A percentile compares a stretch with the other conserved stretches of the same genome.
These are phyloP conservation scores for Beris morrisii DNA, from an alignment of 2,888 invertebrate species.

Conservation along the genomic window DNA sequence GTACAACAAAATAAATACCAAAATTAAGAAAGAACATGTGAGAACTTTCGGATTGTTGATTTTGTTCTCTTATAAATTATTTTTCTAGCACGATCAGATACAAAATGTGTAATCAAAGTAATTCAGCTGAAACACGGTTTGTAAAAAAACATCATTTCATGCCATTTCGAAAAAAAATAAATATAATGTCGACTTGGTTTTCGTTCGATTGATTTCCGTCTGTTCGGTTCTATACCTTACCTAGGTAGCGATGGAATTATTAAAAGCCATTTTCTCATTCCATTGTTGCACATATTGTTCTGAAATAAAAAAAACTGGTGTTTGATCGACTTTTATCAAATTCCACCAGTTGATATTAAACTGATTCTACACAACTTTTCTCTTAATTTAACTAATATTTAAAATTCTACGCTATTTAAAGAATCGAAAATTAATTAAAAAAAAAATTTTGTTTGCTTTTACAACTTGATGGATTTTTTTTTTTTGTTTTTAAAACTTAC, in stretches of 20 bases:
- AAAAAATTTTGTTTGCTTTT: constrained; percentile 3
- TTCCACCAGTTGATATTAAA: constrained; percentile 46
- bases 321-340: constrained; percentile 66
- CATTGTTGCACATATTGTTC: constrained; percentile 57
- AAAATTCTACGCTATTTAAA: constrained; percentile 9
- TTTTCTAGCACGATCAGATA: constrained; percentile 34
- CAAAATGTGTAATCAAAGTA: constrained; percentile 58
- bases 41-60: not conserved
- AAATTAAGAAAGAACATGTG: constrained; percentile 42
- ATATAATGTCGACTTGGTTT: not conserved
- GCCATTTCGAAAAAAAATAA: not conserved
- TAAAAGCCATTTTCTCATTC: constrained; percentile 39
- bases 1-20: constrained; percentile 46
- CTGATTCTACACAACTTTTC: constrained; percentile 25
- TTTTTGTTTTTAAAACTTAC: constrained; percentile 63
- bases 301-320: constrained; percentile 88
- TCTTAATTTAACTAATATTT: not conserved
- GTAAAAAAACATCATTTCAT: constrained; percentile 35
- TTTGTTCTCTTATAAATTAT: constrained; percentile 16
- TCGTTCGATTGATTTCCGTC: constrained; percentile 3
- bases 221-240: constrained; percentile 32
- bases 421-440: constrained; percentile 12
- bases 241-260: constrained; percentile 40
- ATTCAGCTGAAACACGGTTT: constrained; percentile 67
- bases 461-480: not conserved